Percentiles rank a stretch among this genome's conserved stretches.
These are phyloP conservation scores for Alca torda DNA, from an alignment of 2,797 vertebrate genomes.

Conservation along the genomic window DNA sequence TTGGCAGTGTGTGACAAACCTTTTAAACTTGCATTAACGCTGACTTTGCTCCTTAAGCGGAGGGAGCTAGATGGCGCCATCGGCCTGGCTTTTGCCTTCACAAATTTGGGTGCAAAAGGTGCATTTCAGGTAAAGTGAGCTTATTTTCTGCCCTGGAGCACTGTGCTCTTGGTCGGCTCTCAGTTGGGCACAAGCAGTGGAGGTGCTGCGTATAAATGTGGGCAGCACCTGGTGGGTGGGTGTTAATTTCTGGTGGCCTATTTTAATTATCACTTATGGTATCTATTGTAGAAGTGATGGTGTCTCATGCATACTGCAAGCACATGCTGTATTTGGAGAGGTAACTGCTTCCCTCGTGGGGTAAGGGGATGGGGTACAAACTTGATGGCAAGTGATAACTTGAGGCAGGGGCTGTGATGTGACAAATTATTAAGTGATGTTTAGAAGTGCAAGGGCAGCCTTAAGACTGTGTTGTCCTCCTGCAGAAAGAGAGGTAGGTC, in stretches of 20 bases:
- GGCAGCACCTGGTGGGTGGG: not conserved
- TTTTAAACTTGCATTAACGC: accelerated
- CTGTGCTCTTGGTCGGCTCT: accelerated
- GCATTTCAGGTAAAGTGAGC: not conserved
- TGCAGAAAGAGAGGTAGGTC: not conserved
- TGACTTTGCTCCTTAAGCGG: accelerated
- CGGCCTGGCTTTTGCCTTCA: not conserved
- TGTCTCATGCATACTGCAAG: accelerated
- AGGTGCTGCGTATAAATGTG: accelerated
- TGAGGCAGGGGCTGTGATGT: not conserved
- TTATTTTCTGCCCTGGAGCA: not conserved
- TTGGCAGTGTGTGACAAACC: accelerated
- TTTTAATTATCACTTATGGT: accelerated
- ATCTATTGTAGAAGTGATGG: accelerated
- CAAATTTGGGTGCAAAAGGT: not conserved
- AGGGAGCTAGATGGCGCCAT: constrained; percentile 3
- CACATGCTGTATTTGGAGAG: not conserved
- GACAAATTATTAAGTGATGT: accelerated
- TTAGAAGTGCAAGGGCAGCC: not conserved
- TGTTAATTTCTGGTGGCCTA: not conserved
- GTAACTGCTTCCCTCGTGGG: no score
- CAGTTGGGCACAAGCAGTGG: accelerated
- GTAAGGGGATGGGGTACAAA: not conserved
- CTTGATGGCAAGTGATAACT: not conserved
- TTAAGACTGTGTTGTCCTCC: not conserved